Percentiles rank a stretch among this genome's conserved stretches.
phyloP scores from a whole-genome alignment of 2,113 vertebrate genomes.

The Tauraco erythrolophus region DNA sequence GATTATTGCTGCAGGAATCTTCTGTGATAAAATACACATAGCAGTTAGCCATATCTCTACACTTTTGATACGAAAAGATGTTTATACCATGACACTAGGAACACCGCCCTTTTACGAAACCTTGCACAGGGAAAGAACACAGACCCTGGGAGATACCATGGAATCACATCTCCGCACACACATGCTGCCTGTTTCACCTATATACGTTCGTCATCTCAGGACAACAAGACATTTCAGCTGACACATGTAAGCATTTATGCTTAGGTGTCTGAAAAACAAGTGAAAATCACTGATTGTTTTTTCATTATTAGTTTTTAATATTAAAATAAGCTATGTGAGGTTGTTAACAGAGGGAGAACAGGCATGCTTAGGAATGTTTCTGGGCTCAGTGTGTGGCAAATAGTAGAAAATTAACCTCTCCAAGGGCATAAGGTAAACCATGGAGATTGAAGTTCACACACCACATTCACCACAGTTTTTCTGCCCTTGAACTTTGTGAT shows the following conservation, averaged over 20 bases:
- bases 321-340: background rate
- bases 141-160: background rate
- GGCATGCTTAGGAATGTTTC: background rate
- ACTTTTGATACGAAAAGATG: background rate
- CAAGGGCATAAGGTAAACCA: background rate
- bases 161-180: background rate
- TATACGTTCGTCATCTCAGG: background rate
- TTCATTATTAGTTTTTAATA: background rate
- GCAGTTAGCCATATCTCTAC: background rate
- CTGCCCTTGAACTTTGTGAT: background rate
- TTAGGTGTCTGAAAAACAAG: background rate
- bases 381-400: background rate
- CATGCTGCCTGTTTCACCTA: background rate
- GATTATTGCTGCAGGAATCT: constrained; percentile 33
- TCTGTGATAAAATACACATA: background rate
- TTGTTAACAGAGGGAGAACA: background rate
- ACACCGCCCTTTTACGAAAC: background rate
- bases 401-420: background rate
- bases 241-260: background rate
- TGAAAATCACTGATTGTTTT: background rate
- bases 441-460: background rate
- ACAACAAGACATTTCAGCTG: background rate
- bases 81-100: background rate
- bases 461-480: background rate
- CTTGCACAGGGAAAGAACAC: background rate